phyloP scores from a whole-genome alignment of 2,888 invertebrate species.

The Hemicrepidius hirtus region DNA sequence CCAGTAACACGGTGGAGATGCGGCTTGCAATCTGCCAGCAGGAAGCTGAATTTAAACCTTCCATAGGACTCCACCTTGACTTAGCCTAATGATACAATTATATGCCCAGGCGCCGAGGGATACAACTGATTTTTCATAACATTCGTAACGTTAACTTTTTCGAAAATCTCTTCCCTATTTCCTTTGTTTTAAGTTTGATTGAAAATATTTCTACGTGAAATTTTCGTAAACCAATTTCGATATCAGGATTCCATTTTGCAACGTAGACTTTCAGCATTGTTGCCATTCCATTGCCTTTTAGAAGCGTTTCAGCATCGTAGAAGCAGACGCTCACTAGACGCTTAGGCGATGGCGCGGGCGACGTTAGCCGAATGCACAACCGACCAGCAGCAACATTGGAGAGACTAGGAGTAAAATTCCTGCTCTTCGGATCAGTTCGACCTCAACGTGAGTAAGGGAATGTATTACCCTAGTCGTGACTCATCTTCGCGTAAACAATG shows the following conservation, averaged over 20 bases:
- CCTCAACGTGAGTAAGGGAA: conserved; percentile 35
- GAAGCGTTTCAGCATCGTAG: conserved; percentile 29
- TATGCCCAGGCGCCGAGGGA: too few species aligned
- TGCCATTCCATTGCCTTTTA: conserved; percentile 26
- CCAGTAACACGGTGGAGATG: too few species aligned
- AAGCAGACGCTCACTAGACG: conserved; percentile 49
- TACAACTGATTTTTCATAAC: too few species aligned
- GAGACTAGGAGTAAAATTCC: conserved; percentile 40
- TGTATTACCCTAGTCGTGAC: conserved; percentile 29
- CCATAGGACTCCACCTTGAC: too few species aligned
- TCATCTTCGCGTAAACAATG: conserved; percentile 39
- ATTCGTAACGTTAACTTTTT: too few species aligned
- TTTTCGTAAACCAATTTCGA: too few species aligned
- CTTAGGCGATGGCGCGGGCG: conserved; percentile 46
- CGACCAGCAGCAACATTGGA: conserved; percentile 33
- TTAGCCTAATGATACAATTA: too few species aligned
- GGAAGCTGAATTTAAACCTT: too few species aligned
- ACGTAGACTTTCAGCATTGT: conserved; percentile 18
- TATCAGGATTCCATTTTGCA: conserved; percentile 3
- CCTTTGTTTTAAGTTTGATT: too few species aligned
- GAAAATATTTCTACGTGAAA: too few species aligned
- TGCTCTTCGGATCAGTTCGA: conserved; percentile 48
- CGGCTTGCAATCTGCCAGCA: too few species aligned
- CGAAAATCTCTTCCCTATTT: too few species aligned
- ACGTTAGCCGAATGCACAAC: conserved; percentile 35